Evolutionary conservation across 2,113 vertebrate genomes (phyloP).

Genomic region (Bujurquina vittata): DNA sequence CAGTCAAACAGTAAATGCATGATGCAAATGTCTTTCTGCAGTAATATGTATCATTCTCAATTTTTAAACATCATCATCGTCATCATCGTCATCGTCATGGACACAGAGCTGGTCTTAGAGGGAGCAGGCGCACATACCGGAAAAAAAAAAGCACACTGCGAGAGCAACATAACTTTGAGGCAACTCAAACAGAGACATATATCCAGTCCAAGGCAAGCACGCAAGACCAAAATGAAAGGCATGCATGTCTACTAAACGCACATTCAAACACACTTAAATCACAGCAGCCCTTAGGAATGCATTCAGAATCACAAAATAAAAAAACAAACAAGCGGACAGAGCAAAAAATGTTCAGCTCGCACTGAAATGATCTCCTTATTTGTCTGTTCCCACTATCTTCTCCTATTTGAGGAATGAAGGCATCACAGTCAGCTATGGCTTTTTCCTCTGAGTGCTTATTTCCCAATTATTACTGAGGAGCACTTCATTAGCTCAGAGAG

Average conservation of each 20-base stretch:
- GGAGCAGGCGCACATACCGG: conserved; percentile 25
- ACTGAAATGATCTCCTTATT: conserved; percentile 8
- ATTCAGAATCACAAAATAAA: not conserved
- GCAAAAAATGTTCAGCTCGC: conserved; percentile 2
- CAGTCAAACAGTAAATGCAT: not conserved
- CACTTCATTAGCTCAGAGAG: conserved; percentile 6
- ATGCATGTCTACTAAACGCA: conserved; percentile 22
- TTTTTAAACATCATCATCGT: conserved; percentile 11
- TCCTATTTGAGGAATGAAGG: conserved; percentile 7
- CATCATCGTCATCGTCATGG: conserved; percentile 7
- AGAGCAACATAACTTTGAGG: conserved; percentile 7
- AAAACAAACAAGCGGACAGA: conserved; percentile 16
- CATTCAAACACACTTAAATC: conserved; percentile 13
- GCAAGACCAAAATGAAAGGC: conserved; percentile 34
- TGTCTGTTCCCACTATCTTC: conserved; percentile 14
- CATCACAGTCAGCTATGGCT: not conserved
- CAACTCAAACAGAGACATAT: not conserved
- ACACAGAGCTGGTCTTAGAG: conserved; percentile 7
- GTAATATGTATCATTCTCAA: not conserved
- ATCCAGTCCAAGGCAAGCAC: not conserved
- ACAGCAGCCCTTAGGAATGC: not conserved
- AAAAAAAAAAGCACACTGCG: conserved; percentile 29
- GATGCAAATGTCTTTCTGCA: not conserved
- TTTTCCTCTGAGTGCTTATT: not conserved
- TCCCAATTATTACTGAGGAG: conserved; percentile 16